Conservation (phyloP, 2,888 invertebrate genomes). For the Nycteola revayana region DNA sequence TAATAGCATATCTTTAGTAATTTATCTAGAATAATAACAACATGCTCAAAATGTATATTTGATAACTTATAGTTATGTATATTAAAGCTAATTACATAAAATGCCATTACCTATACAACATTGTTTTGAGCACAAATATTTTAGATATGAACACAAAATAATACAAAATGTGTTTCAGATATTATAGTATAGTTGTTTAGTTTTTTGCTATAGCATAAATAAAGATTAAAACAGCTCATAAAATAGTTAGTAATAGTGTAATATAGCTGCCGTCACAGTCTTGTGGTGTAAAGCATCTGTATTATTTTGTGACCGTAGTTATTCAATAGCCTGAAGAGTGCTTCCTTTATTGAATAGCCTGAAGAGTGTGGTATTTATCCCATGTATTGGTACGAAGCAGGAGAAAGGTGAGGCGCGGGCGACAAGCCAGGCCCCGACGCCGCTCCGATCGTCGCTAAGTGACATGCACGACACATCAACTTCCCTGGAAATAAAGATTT, state of each 20-base stretch:
- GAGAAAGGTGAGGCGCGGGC: conserved; percentile 90
- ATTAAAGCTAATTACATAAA: conserved; percentile 33
- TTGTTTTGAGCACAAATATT: conserved; percentile 26
- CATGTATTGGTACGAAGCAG: conserved; percentile 93
- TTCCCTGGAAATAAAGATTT: conserved; percentile 86
- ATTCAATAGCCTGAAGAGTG: too few species aligned
- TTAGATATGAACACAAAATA: too few species aligned
- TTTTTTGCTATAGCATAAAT: too few species aligned
- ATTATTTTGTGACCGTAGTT: too few species aligned
- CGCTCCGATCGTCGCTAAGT: conserved; percentile 89
- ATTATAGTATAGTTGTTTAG: too few species aligned
- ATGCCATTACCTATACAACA: conserved; percentile 21
- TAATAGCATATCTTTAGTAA: conserved; percentile 14
- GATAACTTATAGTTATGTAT: conserved; percentile 18
- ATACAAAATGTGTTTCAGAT: too few species aligned
- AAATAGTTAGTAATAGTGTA: too few species aligned
- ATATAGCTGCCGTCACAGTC: too few species aligned
- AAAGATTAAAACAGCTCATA: too few species aligned
- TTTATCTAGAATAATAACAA: conserved; percentile 21
- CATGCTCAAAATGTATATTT: conserved; percentile 10
- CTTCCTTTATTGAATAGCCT: too few species aligned
- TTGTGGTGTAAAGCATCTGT: too few species aligned
- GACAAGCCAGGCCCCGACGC: conserved; percentile 86
- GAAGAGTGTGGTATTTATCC: conserved; percentile 69
- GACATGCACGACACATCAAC: conserved; percentile 96